A percentile compares a stretch with the other conserved stretches of the same genome.
phyloP scores from a whole-genome alignment of 2,113 vertebrate genomes.

The Chaetorhynchus papuensis region DNA sequence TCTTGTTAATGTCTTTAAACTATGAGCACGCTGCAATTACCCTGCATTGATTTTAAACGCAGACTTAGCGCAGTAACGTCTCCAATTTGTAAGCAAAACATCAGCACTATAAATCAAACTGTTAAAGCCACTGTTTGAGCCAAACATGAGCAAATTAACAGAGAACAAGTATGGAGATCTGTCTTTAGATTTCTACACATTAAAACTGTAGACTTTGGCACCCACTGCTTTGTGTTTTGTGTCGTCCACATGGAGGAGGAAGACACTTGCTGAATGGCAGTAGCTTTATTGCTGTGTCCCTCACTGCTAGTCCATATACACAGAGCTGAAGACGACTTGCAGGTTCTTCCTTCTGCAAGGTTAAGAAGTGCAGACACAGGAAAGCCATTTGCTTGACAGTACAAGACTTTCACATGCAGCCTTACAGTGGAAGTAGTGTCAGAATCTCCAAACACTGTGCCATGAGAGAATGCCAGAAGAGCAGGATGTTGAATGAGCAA shows the following conservation, averaged over 20 bases:
- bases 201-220: not conserved
- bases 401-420: not conserved
- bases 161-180: not conserved
- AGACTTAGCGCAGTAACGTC: constrained; percentile 43
- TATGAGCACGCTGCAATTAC: constrained; percentile 46
- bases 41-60: constrained; percentile 62
- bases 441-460: not conserved
- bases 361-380: not conserved
- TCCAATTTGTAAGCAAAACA: constrained; percentile 68
- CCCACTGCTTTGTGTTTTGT: not conserved
- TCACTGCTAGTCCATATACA: not conserved
- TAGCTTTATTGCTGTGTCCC: not conserved
- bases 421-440: not conserved
- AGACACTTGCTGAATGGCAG: not conserved
- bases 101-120: constrained; percentile 61
- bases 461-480: not conserved
- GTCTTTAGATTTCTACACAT: not conserved
- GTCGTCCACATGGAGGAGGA: fast-evolving
- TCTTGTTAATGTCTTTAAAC: constrained; percentile 46
- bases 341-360: not conserved
- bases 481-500: not conserved
- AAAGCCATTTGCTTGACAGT: not conserved
- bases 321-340: not conserved
- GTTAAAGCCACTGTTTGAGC: constrained; percentile 18
- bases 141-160: constrained; percentile 45